Percentiles rank a stretch among this genome's conserved stretches.
Conservation (phyloP, 2,113 vertebrate species). For the Lycaon pictus region DNA sequence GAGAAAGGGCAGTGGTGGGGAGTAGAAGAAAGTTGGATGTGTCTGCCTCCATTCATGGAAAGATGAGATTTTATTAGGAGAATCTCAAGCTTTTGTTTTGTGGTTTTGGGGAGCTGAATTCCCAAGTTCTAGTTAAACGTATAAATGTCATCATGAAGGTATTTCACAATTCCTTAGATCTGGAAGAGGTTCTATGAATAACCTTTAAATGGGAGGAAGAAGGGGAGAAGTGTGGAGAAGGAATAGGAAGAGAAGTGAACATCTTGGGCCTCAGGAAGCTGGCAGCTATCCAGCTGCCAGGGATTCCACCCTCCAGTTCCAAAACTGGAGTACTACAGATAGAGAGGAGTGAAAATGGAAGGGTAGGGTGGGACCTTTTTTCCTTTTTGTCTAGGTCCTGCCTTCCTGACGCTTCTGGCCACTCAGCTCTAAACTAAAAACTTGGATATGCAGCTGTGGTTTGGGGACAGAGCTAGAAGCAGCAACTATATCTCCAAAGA, state of each 20-base stretch:
- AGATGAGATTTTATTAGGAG: conserved; percentile 27
- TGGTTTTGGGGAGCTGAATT: conserved; percentile 70
- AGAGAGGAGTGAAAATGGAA: not conserved
- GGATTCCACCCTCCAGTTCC: not conserved
- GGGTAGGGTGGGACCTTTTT: fast-evolving
- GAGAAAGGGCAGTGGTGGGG: not conserved
- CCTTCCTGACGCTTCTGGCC: not conserved
- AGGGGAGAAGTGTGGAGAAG: no score
- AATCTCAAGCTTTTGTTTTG: conserved; percentile 70
- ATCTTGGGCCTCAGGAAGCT: not conserved
- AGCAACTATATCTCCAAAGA: not conserved
- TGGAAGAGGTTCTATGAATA: conserved; percentile 60
- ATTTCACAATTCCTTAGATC: conserved; percentile 73
- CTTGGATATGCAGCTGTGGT: not conserved
- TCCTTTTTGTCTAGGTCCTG: not conserved
- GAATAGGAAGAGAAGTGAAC: no score
- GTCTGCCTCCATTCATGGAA: conserved; percentile 57
- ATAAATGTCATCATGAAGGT: conserved; percentile 72
- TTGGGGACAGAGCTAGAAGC: not conserved
- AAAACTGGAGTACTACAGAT: not conserved
- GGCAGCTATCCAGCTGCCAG: not conserved
- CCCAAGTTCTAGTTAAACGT: conserved; percentile 72
- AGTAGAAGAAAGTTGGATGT: conserved; percentile 36
- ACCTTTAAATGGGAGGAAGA: not conserved
- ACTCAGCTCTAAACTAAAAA: not conserved